Evolutionary conservation across 2,888 invertebrate genomes (phyloP).

Genomic region (Balanococcus diminutus): DNA sequence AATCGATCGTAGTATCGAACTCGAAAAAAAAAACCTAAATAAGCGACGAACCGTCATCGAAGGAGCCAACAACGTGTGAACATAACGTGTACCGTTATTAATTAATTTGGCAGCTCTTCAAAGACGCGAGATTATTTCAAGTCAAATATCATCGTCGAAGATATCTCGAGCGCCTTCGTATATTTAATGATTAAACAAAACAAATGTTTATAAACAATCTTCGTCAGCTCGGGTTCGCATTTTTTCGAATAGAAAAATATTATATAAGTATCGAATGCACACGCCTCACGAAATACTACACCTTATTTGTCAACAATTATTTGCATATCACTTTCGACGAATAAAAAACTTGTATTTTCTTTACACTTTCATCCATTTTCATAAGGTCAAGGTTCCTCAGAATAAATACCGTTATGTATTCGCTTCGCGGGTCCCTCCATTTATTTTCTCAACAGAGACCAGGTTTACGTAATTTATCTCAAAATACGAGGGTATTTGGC

Average conservation of each 20-base stretch:
- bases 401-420: not conserved
- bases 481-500: not conserved
- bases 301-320: constrained; percentile 35
- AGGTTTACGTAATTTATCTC: too few species aligned
- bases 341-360: not conserved
- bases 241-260: not conserved
- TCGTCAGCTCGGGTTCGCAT: not conserved
- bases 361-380: constrained; percentile 17
- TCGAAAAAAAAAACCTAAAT: not conserved
- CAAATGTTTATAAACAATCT: not conserved
- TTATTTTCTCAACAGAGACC: not conserved
- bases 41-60: not conserved
- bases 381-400: constrained; percentile 16
- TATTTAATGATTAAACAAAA: constrained; percentile 24
- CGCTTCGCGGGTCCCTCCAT: not conserved
- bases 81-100: not conserved
- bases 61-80: not conserved
- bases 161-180: constrained; percentile 19
- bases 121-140: constrained; percentile 12
- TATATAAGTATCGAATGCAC: constrained; percentile 24
- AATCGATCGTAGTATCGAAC: not conserved
- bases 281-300: not conserved
- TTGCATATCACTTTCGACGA: constrained; percentile 27
- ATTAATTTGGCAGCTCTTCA: constrained; percentile 34
- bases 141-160: not conserved